Percentiles rank a stretch among this genome's conserved stretches.
These are phyloP conservation scores for Polydrusus cervinus DNA, from an alignment of 2,888 invertebrate genomes.

Conservation along the genomic window DNA sequence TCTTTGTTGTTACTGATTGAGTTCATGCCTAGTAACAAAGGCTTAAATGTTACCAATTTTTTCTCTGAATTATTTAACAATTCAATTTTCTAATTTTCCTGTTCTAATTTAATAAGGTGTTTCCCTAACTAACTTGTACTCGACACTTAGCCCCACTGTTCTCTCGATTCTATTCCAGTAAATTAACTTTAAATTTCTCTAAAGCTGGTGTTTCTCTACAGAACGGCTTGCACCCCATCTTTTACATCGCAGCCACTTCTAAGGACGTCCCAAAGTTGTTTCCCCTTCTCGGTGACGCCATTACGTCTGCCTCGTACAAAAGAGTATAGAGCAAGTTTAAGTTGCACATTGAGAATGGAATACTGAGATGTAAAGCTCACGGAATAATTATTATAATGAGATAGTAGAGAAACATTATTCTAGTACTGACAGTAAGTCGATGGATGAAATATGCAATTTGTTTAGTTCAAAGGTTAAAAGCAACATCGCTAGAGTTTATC, in stretches of 20 bases:
- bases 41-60: neutral
- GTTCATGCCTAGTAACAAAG: too few relatives aligned
- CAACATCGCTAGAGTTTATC: too few relatives aligned
- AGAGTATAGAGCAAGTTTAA: conserved; percentile 32
- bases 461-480: too few relatives aligned
- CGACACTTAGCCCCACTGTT: conserved; percentile 32
- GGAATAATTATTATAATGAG: conserved; percentile 31
- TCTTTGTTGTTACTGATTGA: too few relatives aligned
- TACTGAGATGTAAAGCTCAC: conserved; percentile 6
- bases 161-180: conserved; percentile 30
- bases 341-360: conserved; percentile 34
- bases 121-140: conserved; percentile 21
- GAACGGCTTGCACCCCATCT: conserved; percentile 49
- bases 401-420: neutral
- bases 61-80: conserved; percentile 7
- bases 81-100: neutral
- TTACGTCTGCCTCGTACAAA: conserved; percentile 47
- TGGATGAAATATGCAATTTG: too few relatives aligned
- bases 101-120: conserved; percentile 23
- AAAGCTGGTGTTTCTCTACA: conserved; percentile 48
- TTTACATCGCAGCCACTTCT: conserved; percentile 52
- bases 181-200: conserved; percentile 49
- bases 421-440: neutral
- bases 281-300: conserved; percentile 46
- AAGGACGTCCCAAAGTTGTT: conserved; percentile 49